Base-by-base conservation (phyloP, 2,888 invertebrate species). In the Ellobium chinense region DNA sequence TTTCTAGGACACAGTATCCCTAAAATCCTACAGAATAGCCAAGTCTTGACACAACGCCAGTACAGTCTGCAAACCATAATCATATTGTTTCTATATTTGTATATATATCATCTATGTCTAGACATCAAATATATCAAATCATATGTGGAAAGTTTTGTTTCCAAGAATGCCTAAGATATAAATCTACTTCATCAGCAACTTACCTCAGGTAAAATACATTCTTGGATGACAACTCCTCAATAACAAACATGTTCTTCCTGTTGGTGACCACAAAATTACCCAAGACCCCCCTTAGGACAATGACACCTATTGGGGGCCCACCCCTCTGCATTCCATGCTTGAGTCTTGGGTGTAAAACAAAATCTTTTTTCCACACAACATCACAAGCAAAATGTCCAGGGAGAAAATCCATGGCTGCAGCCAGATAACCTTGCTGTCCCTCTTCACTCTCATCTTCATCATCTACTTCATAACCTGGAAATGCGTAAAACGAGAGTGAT, bases 201-300 rank as follows among this genome's bases (percentile, higher is more conserved):
- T 82, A 92, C 91, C 91, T 88, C 31, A 93, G 83, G 82, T 92
- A 93, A 85, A 91, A 93, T 36, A 93, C 91, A 82, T 90, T 87
- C 12, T 87, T 88, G 21, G 88, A 75, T 1, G 78, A 74, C 70
- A 60, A 70, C 87, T 96, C 96, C 89, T 95, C 94, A 89, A 96
- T 95, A 21, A 96, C 96, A 92, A 96, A 96, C 96, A 96, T 96
- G 91, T 96, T 96, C 84, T 94, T 95, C 60, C 96, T 94, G 89
- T 96, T 96, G 85, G 94, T 94, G 0, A 96, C 96, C 1, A 95
- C 95, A 88, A 96, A 95, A 79, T 95, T 94, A 87, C 95, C 95
- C 37, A 96, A 93, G 12, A 95, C 95, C 27, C 94, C 94, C 85
- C 95, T 94, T 69, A 96, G 92, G 2, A 95, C 95, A 90, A 95